Conservation (phyloP, 1,140 invertebrate species). For the Sesamia nonagrioides region DNA sequence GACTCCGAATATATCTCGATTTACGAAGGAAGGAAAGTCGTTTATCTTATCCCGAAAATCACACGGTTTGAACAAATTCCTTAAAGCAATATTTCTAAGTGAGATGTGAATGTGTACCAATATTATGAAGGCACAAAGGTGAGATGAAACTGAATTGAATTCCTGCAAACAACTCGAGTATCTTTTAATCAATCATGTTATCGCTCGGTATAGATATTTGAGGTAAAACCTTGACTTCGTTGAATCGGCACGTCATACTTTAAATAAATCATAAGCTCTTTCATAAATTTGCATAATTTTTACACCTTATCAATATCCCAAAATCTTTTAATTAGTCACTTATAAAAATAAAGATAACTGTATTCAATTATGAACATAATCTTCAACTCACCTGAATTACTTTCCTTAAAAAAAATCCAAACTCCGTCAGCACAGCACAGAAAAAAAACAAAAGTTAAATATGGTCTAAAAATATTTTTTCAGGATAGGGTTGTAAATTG, state of each 20-base stretch:
- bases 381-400: neutral
- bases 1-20: neutral
- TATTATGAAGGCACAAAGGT: too few species aligned
- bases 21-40: neutral
- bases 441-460: slow-evolving; percentile 15
- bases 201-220: neutral
- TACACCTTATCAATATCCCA: neutral
- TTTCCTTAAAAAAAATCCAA: slow-evolving; percentile 19
- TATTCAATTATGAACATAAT: neutral
- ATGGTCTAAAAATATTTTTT: slow-evolving; percentile 27
- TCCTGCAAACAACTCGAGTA: neutral
- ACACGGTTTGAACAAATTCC: too few species aligned
- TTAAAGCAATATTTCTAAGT: too few species aligned
- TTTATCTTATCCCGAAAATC: too few species aligned
- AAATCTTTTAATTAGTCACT: neutral
- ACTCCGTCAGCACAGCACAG: slow-evolving; percentile 46
- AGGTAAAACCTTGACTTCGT: neutral
- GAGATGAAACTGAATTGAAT: neutral
- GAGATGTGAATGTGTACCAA: too few species aligned
- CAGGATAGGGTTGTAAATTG: slow-evolving; percentile 50
- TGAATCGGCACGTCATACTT: neutral
- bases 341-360: neutral
- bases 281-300: neutral
- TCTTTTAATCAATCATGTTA: neutral
- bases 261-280: neutral